Base-by-base conservation (phyloP, 2,888 invertebrate genomes). In the Caenorhabditis sp. region DNA sequence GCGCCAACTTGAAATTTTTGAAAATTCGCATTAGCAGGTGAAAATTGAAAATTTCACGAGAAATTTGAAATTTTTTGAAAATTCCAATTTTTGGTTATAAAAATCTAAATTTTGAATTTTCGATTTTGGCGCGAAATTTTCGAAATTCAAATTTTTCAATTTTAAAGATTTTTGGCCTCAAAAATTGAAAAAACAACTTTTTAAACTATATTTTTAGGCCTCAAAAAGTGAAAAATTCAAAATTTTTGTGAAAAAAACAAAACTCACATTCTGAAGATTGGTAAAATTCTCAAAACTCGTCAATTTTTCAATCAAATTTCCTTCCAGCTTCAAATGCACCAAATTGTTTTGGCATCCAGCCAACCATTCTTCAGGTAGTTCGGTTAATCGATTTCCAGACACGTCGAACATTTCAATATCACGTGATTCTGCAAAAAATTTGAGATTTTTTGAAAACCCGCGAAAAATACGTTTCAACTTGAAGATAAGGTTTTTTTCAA, bases 191-290 rank as follows among this genome's bases (percentile, higher is more conserved):
- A n/a, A n/a, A n/a, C n/a, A n/a, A n/a, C n/a, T n/a, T n/a, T n/a
- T n/a, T n/a, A n/a, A n/a, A n/a, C n/a, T n/a, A n/a, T n/a, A n/a
- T n/a, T n/a, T n/a, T n/a, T n/a, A n/a, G 4, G 19, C 14, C 14
- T n/a, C 5, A 50, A 50, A 50, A 50, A 5, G 4, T 5, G 4
- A 50, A 50, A 50, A 50, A 50, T 50, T 50, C 5, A 50, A 53
- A 24, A 62, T 24, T 53, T 57, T 26, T 27, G 51, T 49, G 21
- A 51, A 62, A 64, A 57, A 23, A 50, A 3, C 24, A 65, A 24
- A 53, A 26, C 83, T 69, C 58, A 84, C 84, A 79, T 78, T 81
- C 66, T 83, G 81, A 5, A 84, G 73, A 69, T 76, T 74, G 19
- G 80, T 81, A 12, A 81, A 76, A 71, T 84, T 84, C 51, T 58